Base-by-base conservation (phyloP, 2,888 invertebrate genomes). In the Silvanus unidentatus region DNA sequence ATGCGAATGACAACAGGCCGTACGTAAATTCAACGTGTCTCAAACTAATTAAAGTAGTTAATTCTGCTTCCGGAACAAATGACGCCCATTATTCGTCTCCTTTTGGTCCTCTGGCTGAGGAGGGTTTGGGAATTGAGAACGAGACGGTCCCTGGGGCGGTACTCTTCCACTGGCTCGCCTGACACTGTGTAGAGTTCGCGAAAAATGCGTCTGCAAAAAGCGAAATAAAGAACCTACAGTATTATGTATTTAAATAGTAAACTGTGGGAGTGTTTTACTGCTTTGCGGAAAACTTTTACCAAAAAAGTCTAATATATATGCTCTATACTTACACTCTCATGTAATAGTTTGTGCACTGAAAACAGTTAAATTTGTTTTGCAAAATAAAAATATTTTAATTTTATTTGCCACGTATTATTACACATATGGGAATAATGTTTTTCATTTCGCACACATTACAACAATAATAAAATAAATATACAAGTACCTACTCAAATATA, bases 11-110 rank as follows among this genome's bases (percentile, higher is more conserved):
- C 66, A 67, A 63, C 62, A 52, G 62, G 60, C 66, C 45, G 61
- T 61, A 65, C 69, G 70, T 71, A 71, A 71, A 71, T 71, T 69
- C 65, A 69, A 69, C 69, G 66, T 69, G 71, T 70, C 70, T 68
- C 69, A 63, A 70, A 70, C 70, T 72, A 72, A 72, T 72, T 72
- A 72, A 71, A 71, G 70, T 67, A 71, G 72, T 71, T 72, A 71
- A 72, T 72, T 71, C 65, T 66, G 63, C 59, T 66, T 66, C 68
- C 69, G 68, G 67, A 71, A 70, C 70, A 64, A 70, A 71, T 67
- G 69, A 60, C 63, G 54, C 58, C 66, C 66, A 69, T 71, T 70
- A 70, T 63, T 70, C 65, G 65, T 66, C 64, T 65, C 60, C 58
- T 62, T 55, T 55, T 50, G 62, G 59, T 60, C 58, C 56, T 55